Evolutionary conservation across 2,888 invertebrate genomes (phyloP), one percentile per base, ranked within the genome.

Genomic region (Cataglyphis rosenhaueri): DNA sequence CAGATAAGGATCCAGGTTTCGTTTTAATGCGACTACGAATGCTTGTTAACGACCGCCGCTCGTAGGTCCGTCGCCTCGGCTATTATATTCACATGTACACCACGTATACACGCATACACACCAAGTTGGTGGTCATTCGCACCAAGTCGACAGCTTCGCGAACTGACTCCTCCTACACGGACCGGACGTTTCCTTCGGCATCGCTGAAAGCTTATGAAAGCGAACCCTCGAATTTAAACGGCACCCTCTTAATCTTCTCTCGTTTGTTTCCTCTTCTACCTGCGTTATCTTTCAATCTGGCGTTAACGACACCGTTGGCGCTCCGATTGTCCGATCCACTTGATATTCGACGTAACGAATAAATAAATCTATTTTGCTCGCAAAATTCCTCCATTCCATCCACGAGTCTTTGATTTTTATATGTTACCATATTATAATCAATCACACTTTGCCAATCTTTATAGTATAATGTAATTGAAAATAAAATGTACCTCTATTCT

Each of bases 1-100:
- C 85, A 88, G 91, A 91, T 91, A 91, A 90, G 86, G 90, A 91
- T 90, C 91, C 88, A 59, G 76, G 85, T 81, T 86, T 85, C 78
- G 81, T 86, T 89, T 88, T 89, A 89, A 89, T 86, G 85, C 87
- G 81, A 64, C 86, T 83, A 84, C 76, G 85, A 85, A 85, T 76
- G 85, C 86, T 85, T 85, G 86, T 85, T 86, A 86, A 86, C 84
- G 82, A 76, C 82, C 85, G 82, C n/a, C 76, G 70, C 81, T 84
- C 76, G 79, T 76, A 81, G 52, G 79, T 84, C 84, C 82, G 82
- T 83, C 86, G 84, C 81, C 78, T 82, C 82, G 68, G 70, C 66
- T 76, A 81, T 86, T 84, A 85, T 78, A 62, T 59, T 62, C 73
- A 57, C 62, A 48, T 65, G 29, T 62, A 78, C 62, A 65, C 21